Percentiles rank a stretch among this genome's conserved stretches.
Evolutionary conservation across 92 coral and sea anemone species (phyloP).

Genomic region (Pocillopora meandrina): DNA sequence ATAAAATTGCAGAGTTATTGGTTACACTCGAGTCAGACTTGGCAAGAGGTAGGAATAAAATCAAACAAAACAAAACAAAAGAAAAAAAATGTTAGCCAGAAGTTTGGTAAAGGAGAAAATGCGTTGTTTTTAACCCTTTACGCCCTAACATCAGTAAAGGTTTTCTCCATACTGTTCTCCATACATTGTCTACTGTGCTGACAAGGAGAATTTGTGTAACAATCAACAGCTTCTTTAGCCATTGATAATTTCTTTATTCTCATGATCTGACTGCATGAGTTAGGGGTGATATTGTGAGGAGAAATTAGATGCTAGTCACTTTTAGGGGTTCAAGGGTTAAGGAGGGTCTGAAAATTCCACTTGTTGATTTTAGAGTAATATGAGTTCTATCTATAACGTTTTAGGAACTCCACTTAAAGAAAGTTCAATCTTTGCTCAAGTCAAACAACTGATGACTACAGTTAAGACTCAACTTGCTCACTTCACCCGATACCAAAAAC

Average conservation of each 20-base stretch:
- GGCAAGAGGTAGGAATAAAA: not conserved
- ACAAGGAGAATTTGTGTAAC: too few species aligned
- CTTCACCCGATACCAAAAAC: constrained; percentile 51
- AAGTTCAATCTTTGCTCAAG: constrained; percentile 34
- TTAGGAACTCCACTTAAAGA: constrained; percentile 38
- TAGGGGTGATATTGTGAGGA: too few species aligned
- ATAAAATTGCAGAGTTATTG: constrained; percentile 22
- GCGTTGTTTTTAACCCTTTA: not conserved
- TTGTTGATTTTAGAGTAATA: not conserved
- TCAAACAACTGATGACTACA: constrained; percentile 54
- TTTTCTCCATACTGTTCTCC: too few species aligned
- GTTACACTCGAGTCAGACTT: constrained; percentile 10
- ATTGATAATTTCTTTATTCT: too few species aligned
- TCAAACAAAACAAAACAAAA: not conserved
- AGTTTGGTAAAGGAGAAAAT: not conserved
- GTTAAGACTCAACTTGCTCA: constrained; percentile 61
- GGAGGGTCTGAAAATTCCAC: too few species aligned
- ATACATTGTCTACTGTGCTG: too few species aligned
- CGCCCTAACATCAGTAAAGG: too few species aligned
- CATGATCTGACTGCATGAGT: too few species aligned
- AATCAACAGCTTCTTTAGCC: too few species aligned
- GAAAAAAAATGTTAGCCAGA: not conserved
- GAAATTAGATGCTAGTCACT: too few species aligned
- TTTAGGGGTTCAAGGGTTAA: not conserved
- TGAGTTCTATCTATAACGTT: not conserved